Evolutionary conservation across 2,797 vertebrate species (phyloP), one percentile per base, ranked within the genome.

Genomic region (Coregonus suidteri): DNA sequence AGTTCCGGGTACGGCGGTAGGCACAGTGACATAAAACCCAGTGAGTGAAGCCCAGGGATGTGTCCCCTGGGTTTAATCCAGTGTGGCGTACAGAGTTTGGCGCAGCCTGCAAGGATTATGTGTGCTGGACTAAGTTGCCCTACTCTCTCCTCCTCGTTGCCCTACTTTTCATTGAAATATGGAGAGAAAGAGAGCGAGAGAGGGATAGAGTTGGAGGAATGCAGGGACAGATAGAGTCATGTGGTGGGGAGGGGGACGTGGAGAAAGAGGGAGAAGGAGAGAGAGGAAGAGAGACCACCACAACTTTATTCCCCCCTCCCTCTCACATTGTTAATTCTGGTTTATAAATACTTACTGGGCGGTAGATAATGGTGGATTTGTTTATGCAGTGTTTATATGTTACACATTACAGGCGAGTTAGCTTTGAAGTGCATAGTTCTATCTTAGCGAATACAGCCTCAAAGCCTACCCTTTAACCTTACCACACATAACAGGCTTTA

Each of bases 121-220:
- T 88, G 83, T 88, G 85, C 86, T 87, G 91, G 83, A 90, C 89
- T 87, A 88, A 88, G 84, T 82, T 91, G 91, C 85, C 90, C 90
- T 90, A 90, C 84, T 91, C 79, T 81, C 83, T 86, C 86, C 88
- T 91, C 89, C 85, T 85, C 83, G 82, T 82, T 92, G 91, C 79
- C 92, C 93, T 93, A 94, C 89, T 93, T 94, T 93, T 88, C 84
- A 90, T 89, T 91, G 87, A 91, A 90, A 91, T 88, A 82, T 89
- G 79, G 59, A 87, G 81, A 87, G 79, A 91, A 81, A 84, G 73
- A 79, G 81, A 73, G 51, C 30, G 51, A 41, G 64, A n/a, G 65
- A 71, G 73, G 83, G 79, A 77, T 76, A 84, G 83, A 87, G 84
- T 75, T 83, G 75, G 79, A 89, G 81, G 83, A 88, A 87, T 87